Conservation (phyloP, 2,113 vertebrate genomes). For the Strix uralensis region DNA sequence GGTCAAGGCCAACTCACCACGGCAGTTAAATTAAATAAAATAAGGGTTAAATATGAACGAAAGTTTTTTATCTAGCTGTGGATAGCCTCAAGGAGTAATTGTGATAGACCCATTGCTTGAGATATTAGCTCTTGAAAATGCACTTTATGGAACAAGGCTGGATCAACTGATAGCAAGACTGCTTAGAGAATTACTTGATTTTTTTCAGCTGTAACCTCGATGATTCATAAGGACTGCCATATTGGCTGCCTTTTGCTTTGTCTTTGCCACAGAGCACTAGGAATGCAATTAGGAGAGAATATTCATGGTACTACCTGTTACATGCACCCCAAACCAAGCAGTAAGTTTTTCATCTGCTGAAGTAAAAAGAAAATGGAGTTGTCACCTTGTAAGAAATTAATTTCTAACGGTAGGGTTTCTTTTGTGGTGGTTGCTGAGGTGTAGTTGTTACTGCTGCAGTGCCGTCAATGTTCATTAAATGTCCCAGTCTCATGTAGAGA, state of each 20-base stretch:
- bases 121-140: not conserved
- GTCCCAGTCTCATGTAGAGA: not conserved
- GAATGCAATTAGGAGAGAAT: not conserved
- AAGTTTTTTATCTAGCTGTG: not conserved
- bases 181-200: not conserved
- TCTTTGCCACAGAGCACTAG: not conserved
- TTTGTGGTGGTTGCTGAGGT: not conserved
- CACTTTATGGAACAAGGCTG: not conserved
- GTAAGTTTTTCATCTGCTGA: not conserved
- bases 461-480: conserved; percentile 10
- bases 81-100: not conserved
- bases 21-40: not conserved
- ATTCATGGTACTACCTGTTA: not conserved
- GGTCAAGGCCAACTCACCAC: not conserved
- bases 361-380: not conserved
- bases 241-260: not conserved
- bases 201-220: not conserved
- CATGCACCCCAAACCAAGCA: not conserved
- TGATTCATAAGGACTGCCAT: not conserved
- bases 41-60: not conserved
- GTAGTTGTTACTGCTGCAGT: not conserved
- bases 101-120: not conserved
- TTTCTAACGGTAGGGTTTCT: not conserved
- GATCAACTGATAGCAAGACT: not conserved
- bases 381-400: conserved; percentile 2